These are phyloP conservation scores for Cnemophilus loriae DNA, from an alignment of 2,113 vertebrate genomes.

Conservation along the genomic window DNA sequence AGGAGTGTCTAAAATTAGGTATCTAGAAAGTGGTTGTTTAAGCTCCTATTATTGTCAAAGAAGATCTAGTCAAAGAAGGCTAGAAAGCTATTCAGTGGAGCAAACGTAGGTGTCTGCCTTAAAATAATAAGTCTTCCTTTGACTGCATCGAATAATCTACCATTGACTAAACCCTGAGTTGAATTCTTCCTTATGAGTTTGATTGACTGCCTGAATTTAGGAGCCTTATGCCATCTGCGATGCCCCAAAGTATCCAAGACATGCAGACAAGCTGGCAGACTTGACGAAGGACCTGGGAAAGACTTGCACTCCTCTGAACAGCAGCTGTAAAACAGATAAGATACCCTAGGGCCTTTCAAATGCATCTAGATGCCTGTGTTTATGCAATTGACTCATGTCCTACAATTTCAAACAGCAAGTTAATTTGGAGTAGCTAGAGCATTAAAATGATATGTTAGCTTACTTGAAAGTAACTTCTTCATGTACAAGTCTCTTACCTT, in stretches of 20 bases:
- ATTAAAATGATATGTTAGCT: conserved; percentile 6
- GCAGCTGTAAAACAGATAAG: conserved; percentile 6
- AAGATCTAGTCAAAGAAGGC: neutral
- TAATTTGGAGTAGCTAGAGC: conserved; percentile 14
- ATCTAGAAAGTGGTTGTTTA: neutral
- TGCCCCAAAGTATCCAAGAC: neutral
- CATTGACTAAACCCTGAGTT: neutral
- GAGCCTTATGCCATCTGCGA: neutral
- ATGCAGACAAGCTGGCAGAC: neutral
- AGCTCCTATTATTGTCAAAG: neutral
- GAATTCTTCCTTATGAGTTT: neutral
- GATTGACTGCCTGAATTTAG: neutral
- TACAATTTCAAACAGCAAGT: conserved; percentile 27
- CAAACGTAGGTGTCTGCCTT: neutral
- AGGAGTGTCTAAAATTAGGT: conserved; percentile 16
- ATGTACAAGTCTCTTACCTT: neutral
- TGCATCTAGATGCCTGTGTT: conserved; percentile 3
- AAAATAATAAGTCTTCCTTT: neutral
- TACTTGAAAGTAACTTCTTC: neutral
- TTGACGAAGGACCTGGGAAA: conserved; percentile 2
- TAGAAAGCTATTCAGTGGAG: neutral
- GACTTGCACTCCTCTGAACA: neutral
- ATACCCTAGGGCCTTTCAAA: conserved; percentile 36
- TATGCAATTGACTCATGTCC: conserved; percentile 21
- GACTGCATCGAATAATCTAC: neutral